phyloP scores from a whole-genome alignment of 2,797 vertebrate genomes.

The Characodon lateralis region DNA sequence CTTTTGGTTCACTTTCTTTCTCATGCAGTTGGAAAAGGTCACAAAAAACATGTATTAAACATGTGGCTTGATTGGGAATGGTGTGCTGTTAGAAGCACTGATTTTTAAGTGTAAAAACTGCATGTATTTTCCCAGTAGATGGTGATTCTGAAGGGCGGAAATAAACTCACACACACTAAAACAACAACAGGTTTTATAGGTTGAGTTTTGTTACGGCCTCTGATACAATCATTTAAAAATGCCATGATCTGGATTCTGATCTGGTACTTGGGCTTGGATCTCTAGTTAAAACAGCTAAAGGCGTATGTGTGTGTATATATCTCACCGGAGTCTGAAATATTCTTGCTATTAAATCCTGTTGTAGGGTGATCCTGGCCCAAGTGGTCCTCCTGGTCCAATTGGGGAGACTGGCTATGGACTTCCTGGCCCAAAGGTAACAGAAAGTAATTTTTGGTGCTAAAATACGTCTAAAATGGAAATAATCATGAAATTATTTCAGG shows the following conservation, averaged over 20 bases:
- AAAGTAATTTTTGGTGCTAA: not conserved
- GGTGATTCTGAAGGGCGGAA: too few relatives aligned
- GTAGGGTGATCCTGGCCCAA: constrained; percentile 87
- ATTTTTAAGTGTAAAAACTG: not conserved
- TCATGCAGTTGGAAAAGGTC: not conserved
- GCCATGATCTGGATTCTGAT: not conserved
- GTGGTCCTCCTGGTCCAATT: constrained; percentile 83
- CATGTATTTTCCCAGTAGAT: not conserved
- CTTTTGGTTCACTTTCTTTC: not conserved
- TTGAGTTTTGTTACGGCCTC: not conserved
- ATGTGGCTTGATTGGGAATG: not conserved
- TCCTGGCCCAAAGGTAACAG: constrained; percentile 88
- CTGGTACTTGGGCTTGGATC: too few relatives aligned
- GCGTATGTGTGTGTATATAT: not conserved
- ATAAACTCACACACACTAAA: not conserved
- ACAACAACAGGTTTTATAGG: not conserved
- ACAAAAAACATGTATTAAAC: not conserved
- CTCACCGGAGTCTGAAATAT: not conserved
- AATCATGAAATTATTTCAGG: not conserved
- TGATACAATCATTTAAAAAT: not conserved
- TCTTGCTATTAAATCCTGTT: constrained; percentile 27
- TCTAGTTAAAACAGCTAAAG: not conserved
- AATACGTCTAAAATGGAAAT: not conserved
- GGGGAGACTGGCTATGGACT: constrained; percentile 91
- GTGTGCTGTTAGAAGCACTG: not conserved